These are phyloP conservation scores for Pomatostomus ruficeps DNA, from an alignment of 2,113 vertebrate species.

Conservation along the genomic window DNA sequence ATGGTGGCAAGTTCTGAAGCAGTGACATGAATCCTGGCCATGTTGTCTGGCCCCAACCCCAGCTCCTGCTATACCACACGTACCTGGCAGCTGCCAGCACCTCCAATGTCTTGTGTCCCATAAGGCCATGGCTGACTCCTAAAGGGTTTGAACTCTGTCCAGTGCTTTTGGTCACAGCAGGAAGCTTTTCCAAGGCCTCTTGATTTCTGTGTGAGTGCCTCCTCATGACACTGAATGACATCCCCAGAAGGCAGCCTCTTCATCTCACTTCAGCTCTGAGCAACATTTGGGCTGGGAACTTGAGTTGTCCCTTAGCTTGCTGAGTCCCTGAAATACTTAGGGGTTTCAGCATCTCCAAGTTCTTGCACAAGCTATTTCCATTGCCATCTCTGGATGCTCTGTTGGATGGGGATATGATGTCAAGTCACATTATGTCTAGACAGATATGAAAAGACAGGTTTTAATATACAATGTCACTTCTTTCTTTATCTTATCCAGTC, in stretches of 20 bases:
- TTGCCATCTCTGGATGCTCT: neutral
- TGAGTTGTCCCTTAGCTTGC: neutral
- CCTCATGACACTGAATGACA: neutral
- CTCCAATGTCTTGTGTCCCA: neutral
- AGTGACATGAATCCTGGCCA: neutral
- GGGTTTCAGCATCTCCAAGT: neutral
- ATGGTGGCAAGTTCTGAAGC: neutral
- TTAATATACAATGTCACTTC: conserved; percentile 25
- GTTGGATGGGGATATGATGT: neutral
- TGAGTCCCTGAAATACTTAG: neutral
- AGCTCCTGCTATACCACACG: neutral
- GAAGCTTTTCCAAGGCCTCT: neutral
- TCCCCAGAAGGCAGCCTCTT: neutral
- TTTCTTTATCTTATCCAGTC: neutral
- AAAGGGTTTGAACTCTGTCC: neutral
- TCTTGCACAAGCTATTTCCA: neutral
- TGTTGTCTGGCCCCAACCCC: neutral
- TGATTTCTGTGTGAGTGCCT: neutral
- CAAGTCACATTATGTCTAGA: conserved; percentile 37
- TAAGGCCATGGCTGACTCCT: neutral
- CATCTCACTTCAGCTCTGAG: neutral
- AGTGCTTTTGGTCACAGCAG: neutral
- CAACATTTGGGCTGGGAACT: neutral
- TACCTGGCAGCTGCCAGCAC: neutral
- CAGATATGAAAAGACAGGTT: conserved; percentile 45